Conservation (phyloP, 1,140 invertebrate species). For the Tachypleus tridentatus region DNA sequence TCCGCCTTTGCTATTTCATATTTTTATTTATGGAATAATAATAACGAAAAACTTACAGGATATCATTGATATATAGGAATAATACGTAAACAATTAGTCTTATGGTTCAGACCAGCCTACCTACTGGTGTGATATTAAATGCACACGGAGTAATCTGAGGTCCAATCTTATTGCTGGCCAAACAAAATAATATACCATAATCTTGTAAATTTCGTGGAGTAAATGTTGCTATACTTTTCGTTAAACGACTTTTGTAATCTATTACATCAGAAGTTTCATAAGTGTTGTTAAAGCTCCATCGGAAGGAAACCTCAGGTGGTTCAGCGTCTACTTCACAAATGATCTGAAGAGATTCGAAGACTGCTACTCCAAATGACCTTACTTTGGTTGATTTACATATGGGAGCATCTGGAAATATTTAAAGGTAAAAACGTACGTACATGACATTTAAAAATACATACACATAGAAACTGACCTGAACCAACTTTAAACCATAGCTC, state of each 20-base stretch:
- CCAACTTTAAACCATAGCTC: no score
- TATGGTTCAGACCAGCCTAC: slow-evolving; percentile 13
- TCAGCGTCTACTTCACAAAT: slow-evolving; percentile 75
- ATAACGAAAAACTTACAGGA: not conserved
- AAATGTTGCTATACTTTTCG: slow-evolving; percentile 24
- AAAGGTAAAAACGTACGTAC: no score
- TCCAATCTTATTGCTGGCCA: slow-evolving; percentile 27
- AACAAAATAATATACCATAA: slow-evolving; percentile 28
- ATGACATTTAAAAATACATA: no score
- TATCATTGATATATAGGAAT: not conserved
- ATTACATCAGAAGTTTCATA: slow-evolving; percentile 46
- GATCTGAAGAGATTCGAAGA: slow-evolving; percentile 68
- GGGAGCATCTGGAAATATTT: slow-evolving; percentile 32
- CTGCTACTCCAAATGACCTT: slow-evolving; percentile 57
- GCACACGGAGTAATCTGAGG: slow-evolving; percentile 26
- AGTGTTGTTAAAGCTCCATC: slow-evolving; percentile 34
- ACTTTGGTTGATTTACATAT: slow-evolving; percentile 53
- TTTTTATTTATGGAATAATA: not conserved
- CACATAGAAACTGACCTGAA: no score
- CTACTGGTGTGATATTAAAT: slow-evolving; percentile 27
- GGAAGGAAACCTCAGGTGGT: slow-evolving; percentile 37
- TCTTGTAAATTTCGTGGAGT: slow-evolving; percentile 19
- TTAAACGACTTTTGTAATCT: slow-evolving; percentile 33
- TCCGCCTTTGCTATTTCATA: not conserved
- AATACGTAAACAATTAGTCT: not conserved